A percentile compares a stretch with the other conserved stretches of the same genome.
Evolutionary conservation across 2,113 vertebrate species (phyloP).

Genomic region (Psilopsiagon aymara): DNA sequence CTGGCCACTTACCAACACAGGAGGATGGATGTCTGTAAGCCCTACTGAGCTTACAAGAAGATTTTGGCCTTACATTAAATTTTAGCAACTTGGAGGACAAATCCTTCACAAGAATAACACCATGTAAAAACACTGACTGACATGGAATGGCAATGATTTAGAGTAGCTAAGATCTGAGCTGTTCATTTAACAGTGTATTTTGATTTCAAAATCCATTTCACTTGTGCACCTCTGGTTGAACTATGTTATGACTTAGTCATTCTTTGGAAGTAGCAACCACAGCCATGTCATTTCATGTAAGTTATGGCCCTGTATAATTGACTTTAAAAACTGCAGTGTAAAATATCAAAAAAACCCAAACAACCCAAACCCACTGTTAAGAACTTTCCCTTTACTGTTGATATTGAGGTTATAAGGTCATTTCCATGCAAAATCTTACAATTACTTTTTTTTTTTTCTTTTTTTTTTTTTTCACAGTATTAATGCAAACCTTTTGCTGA

Average conservation of each 20-base stretch:
- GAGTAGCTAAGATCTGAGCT: not conserved
- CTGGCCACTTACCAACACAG: not conserved
- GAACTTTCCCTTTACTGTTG: not conserved
- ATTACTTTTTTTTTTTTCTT: not conserved
- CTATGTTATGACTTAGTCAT: not conserved
- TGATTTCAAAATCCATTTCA: constrained; percentile 4
- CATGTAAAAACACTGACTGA: not conserved
- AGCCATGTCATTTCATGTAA: not conserved
- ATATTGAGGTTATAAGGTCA: not conserved
- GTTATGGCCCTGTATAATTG: not conserved
- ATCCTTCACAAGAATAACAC: not conserved
- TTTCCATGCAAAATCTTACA: not conserved
- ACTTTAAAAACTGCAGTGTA: not conserved
- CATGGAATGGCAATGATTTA: not conserved
- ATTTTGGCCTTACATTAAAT: not conserved
- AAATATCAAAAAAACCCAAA: not conserved
- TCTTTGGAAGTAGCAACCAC: not conserved
- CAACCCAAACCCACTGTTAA: not conserved
- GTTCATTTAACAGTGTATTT: not conserved
- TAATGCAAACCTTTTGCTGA: not conserved
- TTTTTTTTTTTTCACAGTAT: not conserved
- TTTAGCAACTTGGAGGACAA: not conserved
- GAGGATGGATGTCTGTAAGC: not conserved
- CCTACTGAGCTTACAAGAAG: not conserved
- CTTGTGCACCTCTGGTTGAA: not conserved